Base-by-base conservation (phyloP, 2,888 invertebrate species). In the Apodemia hepburni region DNA sequence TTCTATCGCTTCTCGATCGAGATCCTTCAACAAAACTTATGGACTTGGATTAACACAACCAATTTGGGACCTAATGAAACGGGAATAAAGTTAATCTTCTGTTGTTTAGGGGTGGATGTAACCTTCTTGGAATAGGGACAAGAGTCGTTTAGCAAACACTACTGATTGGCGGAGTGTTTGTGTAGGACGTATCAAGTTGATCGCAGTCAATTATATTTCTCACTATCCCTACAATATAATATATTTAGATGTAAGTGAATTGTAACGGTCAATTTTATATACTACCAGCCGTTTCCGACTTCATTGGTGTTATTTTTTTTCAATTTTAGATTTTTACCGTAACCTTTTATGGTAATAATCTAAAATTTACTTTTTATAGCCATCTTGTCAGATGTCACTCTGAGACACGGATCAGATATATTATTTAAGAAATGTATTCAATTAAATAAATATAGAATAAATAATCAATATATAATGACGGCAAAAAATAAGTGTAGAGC, bases 141-240 rank as follows among this genome's bases (percentile, higher is more conserved):
- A 22, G 22, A 51, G 22, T 22, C 51, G 22, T 51, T 51, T 51
- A 51, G 51, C 51, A 51, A 51, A 51, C 51, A 51, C 51, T 51
- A 5, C 5, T 51, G 51, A 51, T 51, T 51, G 51, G 51, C 9
- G 51, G 51, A 22, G 51, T 51, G 51, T 51, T 51, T 51, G 51
- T 51, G 12, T 51, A 51, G 51, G 22, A 51, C 51, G 51, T 22
- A 51, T 51, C 51, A 22, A 51, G 22, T 22, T 51, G 51, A 22
- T 22, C 51, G 18, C 51, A 22, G 22, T 51, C 51, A 51, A 51
- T 51, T 51, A 51, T 51, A 51, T 22, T 51, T 11, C 51, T n/a
- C 45, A 17, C 42, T 15, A 5, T 15, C n/a, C 45, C n/a, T 47
- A 2, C 42, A 45, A 15, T 47, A 47, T 47, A 47, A 47, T 47